Percentiles rank a stretch among this genome's conserved stretches.
These are phyloP conservation scores for Nemapogon koenigi DNA, from an alignment of 2,888 invertebrate genomes.

Conservation along the genomic window DNA sequence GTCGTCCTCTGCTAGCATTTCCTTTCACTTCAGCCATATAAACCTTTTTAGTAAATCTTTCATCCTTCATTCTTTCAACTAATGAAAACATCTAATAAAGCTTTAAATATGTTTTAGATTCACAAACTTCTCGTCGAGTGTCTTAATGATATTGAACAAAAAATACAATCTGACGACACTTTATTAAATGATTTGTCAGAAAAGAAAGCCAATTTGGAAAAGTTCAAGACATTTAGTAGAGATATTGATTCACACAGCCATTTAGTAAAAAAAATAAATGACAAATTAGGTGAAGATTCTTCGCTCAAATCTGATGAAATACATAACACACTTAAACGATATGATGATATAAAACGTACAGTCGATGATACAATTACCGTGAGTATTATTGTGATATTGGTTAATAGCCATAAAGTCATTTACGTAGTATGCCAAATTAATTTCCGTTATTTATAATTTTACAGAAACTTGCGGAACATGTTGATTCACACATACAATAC, in stretches of 20 bases:
- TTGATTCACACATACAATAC: conserved; percentile 86
- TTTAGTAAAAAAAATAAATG: conserved; percentile 77
- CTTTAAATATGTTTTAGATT: conserved; percentile 31
- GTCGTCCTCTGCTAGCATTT: no score
- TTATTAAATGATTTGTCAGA: conserved; percentile 87
- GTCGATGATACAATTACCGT: conserved; percentile 71
- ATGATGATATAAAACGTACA: conserved; percentile 71
- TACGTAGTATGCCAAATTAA: neutral
- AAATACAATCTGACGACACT: conserved; percentile 76
- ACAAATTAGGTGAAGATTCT: conserved; percentile 73
- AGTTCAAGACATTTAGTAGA: conserved; percentile 81
- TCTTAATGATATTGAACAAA: conserved; percentile 87
- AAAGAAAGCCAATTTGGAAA: conserved; percentile 88
- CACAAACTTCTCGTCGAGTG: conserved; percentile 84
- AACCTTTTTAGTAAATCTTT: no score
- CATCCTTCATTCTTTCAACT: no score
- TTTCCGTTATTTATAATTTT: conserved; percentile 18
- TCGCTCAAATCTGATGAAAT: conserved; percentile 73
- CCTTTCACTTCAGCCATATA: no score
- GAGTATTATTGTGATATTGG: conserved; percentile 25
- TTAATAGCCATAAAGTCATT: no score
- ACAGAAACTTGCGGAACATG: conserved; percentile 79
- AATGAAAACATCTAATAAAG: no score
- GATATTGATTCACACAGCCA: conserved; percentile 84
- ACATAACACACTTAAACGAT: conserved; percentile 73